Evolutionary conservation across 2,888 invertebrate genomes (phyloP), one percentile per base, ranked within the genome.

Genomic region (Anaspis maculata): DNA sequence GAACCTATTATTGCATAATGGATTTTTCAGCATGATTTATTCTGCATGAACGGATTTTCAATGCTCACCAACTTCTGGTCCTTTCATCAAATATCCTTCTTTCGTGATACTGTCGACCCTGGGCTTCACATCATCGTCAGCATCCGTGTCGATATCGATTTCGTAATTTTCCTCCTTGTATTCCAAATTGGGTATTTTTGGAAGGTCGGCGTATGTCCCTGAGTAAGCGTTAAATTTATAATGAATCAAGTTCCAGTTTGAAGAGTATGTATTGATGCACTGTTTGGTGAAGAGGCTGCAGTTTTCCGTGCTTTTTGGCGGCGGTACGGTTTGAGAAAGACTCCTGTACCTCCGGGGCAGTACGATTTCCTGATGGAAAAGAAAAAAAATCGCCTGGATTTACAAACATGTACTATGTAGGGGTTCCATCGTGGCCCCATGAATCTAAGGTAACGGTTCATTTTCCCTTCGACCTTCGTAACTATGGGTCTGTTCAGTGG

Each of bases 181-280:
- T 41, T 75, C 70, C 41, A 77, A 74, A 12, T 69, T 59, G 19
- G 71, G 64, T 61, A 71, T 81, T 83, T 82, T 84, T 41, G 91
- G 91, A 52, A 92, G 71, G 62, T 90, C 87, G 48, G 82, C 76
- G 64, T 88, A 94, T 45, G 81, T 81, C 35, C 89, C 89, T 10
- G 90, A 83, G 61, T 92, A 96, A 27, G 77, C 78, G 56, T 76
- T 80, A 61, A 94, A 95, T 65, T 94, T 95, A 65, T 87, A 95
- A 61, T 88, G 83, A 41, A 96, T 79, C 42, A 90, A 74, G 67
- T 86, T 84, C 83, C 91, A 91, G 57, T 87, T 84, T 37, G 84
- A 81, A 3, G 84, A 83, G 64, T 95, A 95, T 48, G 84, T 77
- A 48, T 70, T 71, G 31, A 83, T 68, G 57, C 82, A 81, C 61